Evolutionary conservation across 2,113 vertebrate species (phyloP), one percentile per base, ranked within the genome.

Genomic region (Tichodroma muraria): DNA sequence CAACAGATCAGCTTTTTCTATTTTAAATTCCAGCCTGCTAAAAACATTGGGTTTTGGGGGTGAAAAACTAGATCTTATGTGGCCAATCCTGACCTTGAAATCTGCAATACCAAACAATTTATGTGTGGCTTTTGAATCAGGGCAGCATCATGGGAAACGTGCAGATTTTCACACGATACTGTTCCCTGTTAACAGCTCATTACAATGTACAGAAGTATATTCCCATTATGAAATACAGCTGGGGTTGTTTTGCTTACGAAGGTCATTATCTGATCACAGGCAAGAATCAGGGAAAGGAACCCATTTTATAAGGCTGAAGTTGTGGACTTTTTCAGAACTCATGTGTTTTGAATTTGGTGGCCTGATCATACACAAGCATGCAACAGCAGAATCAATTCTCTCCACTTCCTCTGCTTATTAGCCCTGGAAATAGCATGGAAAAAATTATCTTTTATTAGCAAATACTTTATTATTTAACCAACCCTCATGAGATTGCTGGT

Each of bases 161-260:
- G 88, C 79, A 90, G 95, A 93, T 95, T 95, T 97, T 96, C 94
- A 95, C 94, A 96, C 65, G 61, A 94, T 91, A 59, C 92, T 94
- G 94, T 95, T 95, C 80, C 90, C 91, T 90, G 90, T 96, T 95
- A 95, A 91, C 92, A 96, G 96, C 91, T 96, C 95, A 85, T 96
- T 96, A 95, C 80, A 61, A 64, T 52, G 72, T 64, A 94, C 88
- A 95, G 90, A 95, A 97, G 90, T 93, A 86, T 88, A 93, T 86
- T 93, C 92, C 73, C 90, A 71, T 93, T 93, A 94, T 93, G 95
- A 94, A 95, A 95, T 80, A 88, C 95, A 97, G 95, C 95, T 95
- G 93, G 90, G 56, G 23, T 20, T 93, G 93, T 83, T 95, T 95
- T 95, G 90, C 95, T 93, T 83, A 86, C 6, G 2, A 83, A 95